Base-by-base conservation (phyloP, 2,888 invertebrate genomes). In the Nasonia oneida region DNA sequence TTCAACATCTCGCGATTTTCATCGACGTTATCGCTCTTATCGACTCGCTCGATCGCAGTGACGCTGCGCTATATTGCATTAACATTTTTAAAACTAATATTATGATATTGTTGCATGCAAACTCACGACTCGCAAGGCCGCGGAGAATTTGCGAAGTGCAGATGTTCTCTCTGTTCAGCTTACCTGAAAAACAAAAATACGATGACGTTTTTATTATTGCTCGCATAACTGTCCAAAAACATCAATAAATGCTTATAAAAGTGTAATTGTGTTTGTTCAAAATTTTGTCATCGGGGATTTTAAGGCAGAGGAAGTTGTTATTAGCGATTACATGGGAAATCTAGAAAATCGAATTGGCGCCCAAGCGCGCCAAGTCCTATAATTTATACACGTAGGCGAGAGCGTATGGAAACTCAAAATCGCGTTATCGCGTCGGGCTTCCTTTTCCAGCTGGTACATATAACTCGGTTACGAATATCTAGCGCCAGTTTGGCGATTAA, bases 381-480 rank as follows among this genome's bases (percentile, higher is more conserved):
- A 73, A 81, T 73, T 71, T 61, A 57, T 57, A 85, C 57, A 18
- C 33, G n/a, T 57, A 67, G 6, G 12, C n/a, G 57, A n/a, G n/a
- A 18, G 57, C 18, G 47, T 37, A 80, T 61, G 42, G 67, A 64
- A 77, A 61, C 73, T 39, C n/a, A 15, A 76, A 84, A 84, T 81
- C 50, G 18, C 76, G 23, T 81, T 77, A 71, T 61, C 18, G 39
- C 4, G 53, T 15, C 29, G 4, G 67, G 33, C 50, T 37, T 74
- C 42, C 75, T 67, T 74, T 29, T 64, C 61, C 47, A 50, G 37
- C 47, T 74, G 64, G 64, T 37, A 37, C 29, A 29, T 47, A 42
- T 61, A 78, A 78, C 29, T 42, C 50, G 33, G 64, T 85, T 82
- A 75, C 29, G 70, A n/a, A 57, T 79, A 77, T 53, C 73, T 50